Evolutionary conservation across 2,113 vertebrate genomes (phyloP).

Genomic region (pig (Sus scrofa)): T2T-Sscrofa CM000819.6:101625001-101625500

Average conservation of each 20-base stretch:
- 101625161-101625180: constrained; percentile 85
- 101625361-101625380: constrained; percentile 82
- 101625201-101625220: constrained; percentile 86
- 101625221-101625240: constrained; percentile 87
- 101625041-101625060: background rate
- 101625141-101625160: constrained; percentile 75
- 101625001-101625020: background rate
- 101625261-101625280: constrained; percentile 75
- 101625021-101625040: background rate
- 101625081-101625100: background rate
- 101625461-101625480: constrained; percentile 37
- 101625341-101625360: constrained; percentile 77
- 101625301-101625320: constrained; percentile 79
- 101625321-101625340: constrained; percentile 81
- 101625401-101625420: constrained; percentile 83
- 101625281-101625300: constrained; percentile 81
- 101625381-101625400: constrained; percentile 76
- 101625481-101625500: constrained; percentile 59
- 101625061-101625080: constrained; percentile 19
- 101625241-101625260: constrained; percentile 85
- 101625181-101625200: constrained; percentile 85
- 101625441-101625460: constrained; percentile 46
- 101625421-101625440: constrained; percentile 64
- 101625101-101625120: background rate
- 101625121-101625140: constrained; percentile 59